Evolutionary conservation across 2,113 vertebrate genomes (phyloP).

Genomic region (Climacteris rufus): DNA sequence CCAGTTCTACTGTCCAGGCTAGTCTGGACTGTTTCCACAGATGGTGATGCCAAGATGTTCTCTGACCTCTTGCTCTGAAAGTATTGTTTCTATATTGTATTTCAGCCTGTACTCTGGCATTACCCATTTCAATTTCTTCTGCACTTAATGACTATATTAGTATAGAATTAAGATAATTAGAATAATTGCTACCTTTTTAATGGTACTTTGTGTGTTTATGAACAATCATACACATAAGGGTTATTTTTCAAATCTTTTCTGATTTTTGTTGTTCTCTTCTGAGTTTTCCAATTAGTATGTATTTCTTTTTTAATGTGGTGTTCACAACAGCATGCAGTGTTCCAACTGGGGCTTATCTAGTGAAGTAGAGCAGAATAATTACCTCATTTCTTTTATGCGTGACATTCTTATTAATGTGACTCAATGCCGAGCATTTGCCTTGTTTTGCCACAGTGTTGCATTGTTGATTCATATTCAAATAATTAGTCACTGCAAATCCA

Average conservation of each 20-base stretch:
- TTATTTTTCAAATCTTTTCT: conserved; percentile 35
- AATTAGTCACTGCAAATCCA: neutral
- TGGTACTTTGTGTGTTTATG: conserved; percentile 20
- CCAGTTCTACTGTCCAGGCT: neutral
- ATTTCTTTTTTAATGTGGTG: conserved; percentile 18
- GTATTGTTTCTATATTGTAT: neutral
- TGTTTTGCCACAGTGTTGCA: conserved; percentile 41
- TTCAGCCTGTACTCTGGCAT: neutral
- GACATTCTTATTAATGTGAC: conserved; percentile 58
- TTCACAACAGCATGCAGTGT: neutral
- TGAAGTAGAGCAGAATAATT: conserved; percentile 71
- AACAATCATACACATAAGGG: neutral
- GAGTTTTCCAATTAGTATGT: conserved; percentile 31
- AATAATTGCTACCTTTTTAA: conserved; percentile 1
- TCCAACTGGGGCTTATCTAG: conserved; percentile 49
- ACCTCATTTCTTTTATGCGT: conserved; percentile 40
- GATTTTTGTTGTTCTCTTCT: conserved; percentile 16
- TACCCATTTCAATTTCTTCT: neutral
- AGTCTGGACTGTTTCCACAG: neutral
- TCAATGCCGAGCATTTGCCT: neutral
- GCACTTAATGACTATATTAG: neutral
- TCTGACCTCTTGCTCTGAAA: neutral
- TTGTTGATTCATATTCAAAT: conserved; percentile 48
- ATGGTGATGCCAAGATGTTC: neutral
- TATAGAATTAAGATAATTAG: conserved; percentile 11